Conservation (phyloP, 2,888 invertebrate species). For the Dioctria rufipes region DNA sequence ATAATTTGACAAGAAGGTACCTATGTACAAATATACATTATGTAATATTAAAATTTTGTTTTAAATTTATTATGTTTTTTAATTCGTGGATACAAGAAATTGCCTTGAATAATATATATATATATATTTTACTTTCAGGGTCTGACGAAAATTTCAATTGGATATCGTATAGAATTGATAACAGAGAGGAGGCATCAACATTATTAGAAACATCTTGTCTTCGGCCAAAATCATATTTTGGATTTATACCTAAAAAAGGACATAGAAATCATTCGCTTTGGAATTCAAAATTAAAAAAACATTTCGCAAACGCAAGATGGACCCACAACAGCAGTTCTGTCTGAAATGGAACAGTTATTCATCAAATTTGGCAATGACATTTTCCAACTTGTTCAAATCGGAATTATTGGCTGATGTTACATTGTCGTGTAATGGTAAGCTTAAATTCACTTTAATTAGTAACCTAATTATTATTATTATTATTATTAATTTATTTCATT, state of each 20-base stretch:
- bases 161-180: conserved; percentile 34
- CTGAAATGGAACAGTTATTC: conserved; percentile 97
- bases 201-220: not conserved
- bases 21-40: too few relatives aligned
- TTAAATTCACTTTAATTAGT: not conserved
- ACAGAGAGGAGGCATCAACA: not conserved
- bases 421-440: conserved; percentile 92
- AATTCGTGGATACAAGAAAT: too few relatives aligned
- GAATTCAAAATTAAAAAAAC: conserved; percentile 38
- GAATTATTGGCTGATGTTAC: conserved; percentile 94
- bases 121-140: conserved; percentile 19
- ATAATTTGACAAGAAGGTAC: too few relatives aligned
- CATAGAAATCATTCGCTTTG: conserved; percentile 40
- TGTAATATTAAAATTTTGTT: too few relatives aligned
- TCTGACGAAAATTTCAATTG: conserved; percentile 32
- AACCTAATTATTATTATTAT: too few relatives aligned
- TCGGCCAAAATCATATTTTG: conserved; percentile 13
- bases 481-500: too few relatives aligned
- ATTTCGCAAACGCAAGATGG: conserved; percentile 74
- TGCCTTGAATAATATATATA: too few relatives aligned
- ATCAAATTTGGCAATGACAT: conserved; percentile 92
- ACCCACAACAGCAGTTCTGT: conserved; percentile 95
- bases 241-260: conserved; percentile 8
- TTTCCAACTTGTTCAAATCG: conserved; percentile 93
- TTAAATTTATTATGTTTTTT: too few relatives aligned